phyloP scores from a whole-genome alignment of 1,140 invertebrate species.

The Nasonia longicornis region DNA sequence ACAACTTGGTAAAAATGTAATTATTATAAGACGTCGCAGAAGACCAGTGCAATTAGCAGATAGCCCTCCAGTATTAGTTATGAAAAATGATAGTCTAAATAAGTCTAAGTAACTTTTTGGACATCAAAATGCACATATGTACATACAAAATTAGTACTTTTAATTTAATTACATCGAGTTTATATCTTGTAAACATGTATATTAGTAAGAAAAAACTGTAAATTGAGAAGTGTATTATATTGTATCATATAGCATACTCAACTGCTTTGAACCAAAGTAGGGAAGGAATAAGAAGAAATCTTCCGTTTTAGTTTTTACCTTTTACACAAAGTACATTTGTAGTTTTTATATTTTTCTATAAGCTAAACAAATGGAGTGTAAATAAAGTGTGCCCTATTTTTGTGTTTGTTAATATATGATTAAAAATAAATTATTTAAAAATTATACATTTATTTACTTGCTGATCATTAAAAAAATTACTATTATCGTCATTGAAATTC shows the following conservation, averaged over 20 bases:
- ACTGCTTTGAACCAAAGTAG: neutral
- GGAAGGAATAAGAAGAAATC: neutral
- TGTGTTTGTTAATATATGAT: neutral
- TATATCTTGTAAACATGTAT: neutral
- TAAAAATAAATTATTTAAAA: slow-evolving; percentile 11
- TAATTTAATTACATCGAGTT: neutral
- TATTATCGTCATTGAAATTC: too few species aligned
- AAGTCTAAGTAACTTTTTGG: neutral
- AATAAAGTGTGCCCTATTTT: neutral
- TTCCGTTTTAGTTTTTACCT: neutral
- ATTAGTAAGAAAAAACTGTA: neutral
- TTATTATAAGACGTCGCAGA: slow-evolving; percentile 30
- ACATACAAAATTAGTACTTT: slow-evolving; percentile 9
- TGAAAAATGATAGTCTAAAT: neutral
- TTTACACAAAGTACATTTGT: neutral
- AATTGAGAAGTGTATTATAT: slow-evolving; percentile 22
- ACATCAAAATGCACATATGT: slow-evolving; percentile 22
- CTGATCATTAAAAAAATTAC: too few species aligned
- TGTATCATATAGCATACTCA: slow-evolving; percentile 9
- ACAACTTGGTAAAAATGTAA: slow-evolving; percentile 30
- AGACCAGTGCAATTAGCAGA: slow-evolving; percentile 43
- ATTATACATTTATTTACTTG: neutral
- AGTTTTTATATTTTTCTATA: slow-evolving; percentile 8
- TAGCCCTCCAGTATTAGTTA: slow-evolving; percentile 37
- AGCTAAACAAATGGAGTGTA: neutral